Evolutionary conservation across 2,113 vertebrate species (phyloP), one percentile per base, ranked within the genome.

Genomic region (Onychostruthus taczanowskii): DNA sequence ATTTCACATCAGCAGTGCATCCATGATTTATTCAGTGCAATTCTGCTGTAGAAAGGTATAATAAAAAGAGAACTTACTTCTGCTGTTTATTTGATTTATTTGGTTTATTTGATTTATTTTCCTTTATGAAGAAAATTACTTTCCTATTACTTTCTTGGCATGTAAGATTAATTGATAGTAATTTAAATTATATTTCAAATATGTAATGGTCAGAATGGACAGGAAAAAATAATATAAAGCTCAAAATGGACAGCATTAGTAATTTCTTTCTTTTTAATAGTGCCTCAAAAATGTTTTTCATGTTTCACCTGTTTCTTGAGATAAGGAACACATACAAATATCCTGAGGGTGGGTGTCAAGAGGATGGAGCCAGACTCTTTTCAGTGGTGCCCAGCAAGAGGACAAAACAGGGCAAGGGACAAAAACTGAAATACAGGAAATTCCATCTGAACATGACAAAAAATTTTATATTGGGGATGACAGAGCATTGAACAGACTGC

Each of bases 21-120:
- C 93, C 4, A 33, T 93, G 52, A 96, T 95, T 95, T 95, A 97
- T 95, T 95, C 56, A 93, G 28, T 78, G 63, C 31, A 94, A 89
- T 94, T 90, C 55, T 94, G 63, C 37, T 75, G 52, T 85, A 58
- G 55, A 95, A 94, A 94, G 50, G n/a, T 86, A 39, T 73, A 76
- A 94, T 87, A 79, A 94, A 90, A 96, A 79, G 77, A 88, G 80
- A 93, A 89, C 27, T 84, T 87, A 91, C 24, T 90, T 85, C 47
- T 80, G 14, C 55, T 77, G 67, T 78, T 94, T 90, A 83, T n/a
- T n/a, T 58, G 55, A n/a, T 58, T 58, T n/a, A 23, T 58, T 56
- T 87, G 16, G 33, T 80, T 95, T 93, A 83, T 87, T 93, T 41
- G 64, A 83, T 89, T 96, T 89, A 74, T 92, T 96, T 96, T 92